phyloP scores from a whole-genome alignment of 2,113 vertebrate genomes.

The Cottus gobio region DNA sequence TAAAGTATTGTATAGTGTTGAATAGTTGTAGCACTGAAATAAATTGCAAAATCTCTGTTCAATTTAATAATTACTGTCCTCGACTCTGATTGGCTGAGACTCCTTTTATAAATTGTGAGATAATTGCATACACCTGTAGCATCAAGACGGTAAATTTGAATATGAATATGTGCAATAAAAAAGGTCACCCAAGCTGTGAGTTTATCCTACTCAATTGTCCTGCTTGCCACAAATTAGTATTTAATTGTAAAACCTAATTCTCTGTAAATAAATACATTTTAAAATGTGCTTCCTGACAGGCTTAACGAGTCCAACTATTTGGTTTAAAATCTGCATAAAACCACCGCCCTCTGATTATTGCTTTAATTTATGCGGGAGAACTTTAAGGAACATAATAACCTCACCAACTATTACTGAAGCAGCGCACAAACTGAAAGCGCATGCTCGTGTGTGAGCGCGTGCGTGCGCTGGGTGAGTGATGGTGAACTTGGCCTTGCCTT shows the following conservation, averaged over 20 bases:
- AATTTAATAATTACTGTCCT: background rate
- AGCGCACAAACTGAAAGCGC: constrained; percentile 56
- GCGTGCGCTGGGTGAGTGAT: constrained; percentile 35
- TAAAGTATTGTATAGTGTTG: too few relatives aligned
- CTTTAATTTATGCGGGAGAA: constrained; percentile 46
- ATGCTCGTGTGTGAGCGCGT: constrained; percentile 7
- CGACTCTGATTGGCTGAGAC: constrained; percentile 39
- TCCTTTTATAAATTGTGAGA: background rate
- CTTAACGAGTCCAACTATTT: background rate
- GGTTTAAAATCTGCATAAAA: constrained; percentile 40
- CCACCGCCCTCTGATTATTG: constrained; percentile 28
- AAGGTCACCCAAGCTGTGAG: background rate
- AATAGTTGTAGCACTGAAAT: background rate
- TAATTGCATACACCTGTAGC: constrained; percentile 41
- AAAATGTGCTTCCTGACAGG: background rate
- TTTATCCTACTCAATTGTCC: background rate
- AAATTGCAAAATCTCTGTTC: background rate
- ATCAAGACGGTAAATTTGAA: background rate
- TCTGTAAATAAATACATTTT: constrained; percentile 11
- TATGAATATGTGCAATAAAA: background rate
- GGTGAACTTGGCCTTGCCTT: constrained; percentile 72
- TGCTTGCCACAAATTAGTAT: background rate
- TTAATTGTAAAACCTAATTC: constrained; percentile 23
- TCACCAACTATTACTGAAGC: constrained; percentile 32
- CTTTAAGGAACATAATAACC: constrained; percentile 17